These are phyloP conservation scores for Lanistes nyassanus DNA, from an alignment of 1,140 invertebrate species.

Conservation along the genomic window DNA sequence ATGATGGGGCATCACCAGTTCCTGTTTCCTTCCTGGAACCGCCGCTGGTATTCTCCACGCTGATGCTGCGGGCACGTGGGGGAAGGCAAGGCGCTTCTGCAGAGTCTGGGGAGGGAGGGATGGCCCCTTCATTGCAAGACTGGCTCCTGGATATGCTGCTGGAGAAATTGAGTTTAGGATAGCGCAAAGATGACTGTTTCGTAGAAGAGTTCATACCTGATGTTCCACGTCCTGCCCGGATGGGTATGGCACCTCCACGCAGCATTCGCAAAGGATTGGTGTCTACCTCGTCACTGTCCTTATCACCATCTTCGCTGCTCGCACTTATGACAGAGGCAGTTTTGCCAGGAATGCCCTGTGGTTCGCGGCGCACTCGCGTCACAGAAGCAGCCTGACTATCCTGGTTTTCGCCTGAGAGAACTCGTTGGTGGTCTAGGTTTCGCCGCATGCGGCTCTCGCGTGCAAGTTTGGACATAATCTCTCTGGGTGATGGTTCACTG, in stretches of 20 bases:
- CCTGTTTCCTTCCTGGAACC: no score
- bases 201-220: constrained; percentile 51
- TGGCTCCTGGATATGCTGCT: constrained; percentile 23
- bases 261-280: constrained; percentile 81
- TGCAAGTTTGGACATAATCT: constrained; percentile 57
- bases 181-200: constrained; percentile 39
- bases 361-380: constrained; percentile 46
- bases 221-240: constrained; percentile 53
- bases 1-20: neutral
- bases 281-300: constrained; percentile 65
- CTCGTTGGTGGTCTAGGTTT: constrained; percentile 57
- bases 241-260: constrained; percentile 65
- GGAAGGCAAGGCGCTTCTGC: neutral
- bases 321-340: constrained; percentile 10
- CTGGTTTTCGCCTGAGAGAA: constrained; percentile 38
- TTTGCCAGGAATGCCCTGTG: constrained; percentile 58
- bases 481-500: constrained; percentile 56
- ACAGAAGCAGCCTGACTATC: constrained; percentile 19
- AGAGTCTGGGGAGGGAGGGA: neutral
- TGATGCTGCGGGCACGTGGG: constrained; percentile 9
- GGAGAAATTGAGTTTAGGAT: constrained; percentile 50
- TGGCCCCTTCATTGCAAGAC: neutral
- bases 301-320: constrained; percentile 23
- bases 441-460: constrained; percentile 55
- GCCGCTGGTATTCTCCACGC: neutral